These are phyloP conservation scores for Zaprionus camerounensis DNA, from an alignment of 1,140 invertebrate genomes.

Conservation along the genomic window DNA sequence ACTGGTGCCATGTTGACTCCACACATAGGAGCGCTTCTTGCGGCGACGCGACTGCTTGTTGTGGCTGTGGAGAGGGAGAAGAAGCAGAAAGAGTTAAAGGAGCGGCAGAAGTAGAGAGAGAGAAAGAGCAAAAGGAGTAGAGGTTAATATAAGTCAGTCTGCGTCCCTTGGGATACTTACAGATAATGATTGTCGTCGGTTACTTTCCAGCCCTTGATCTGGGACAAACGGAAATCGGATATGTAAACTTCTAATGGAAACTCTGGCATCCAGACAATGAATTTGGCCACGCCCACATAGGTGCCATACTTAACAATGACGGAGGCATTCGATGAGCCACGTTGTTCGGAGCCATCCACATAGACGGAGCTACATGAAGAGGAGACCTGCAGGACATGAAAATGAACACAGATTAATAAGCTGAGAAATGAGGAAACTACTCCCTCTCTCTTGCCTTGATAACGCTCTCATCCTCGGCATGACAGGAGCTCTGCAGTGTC, in stretches of 20 bases:
- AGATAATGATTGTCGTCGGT: conserved; percentile 88
- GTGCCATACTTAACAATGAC: conserved; percentile 97
- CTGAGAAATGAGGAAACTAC: no score
- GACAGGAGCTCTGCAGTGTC: conserved; percentile 97
- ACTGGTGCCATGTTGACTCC: conserved; percentile 80
- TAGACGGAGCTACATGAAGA: conserved; percentile 98
- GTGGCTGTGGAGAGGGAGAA: conserved; percentile 28
- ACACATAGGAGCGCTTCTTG: conserved; percentile 86
- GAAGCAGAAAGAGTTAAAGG: neutral
- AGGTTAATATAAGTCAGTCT: neutral
- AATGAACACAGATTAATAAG: no score
- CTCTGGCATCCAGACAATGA: conserved; percentile 99
- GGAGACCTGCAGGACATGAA: conserved; percentile 89
- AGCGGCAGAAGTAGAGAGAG: neutral
- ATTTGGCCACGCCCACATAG: conserved; percentile 93
- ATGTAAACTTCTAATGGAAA: conserved; percentile 95
- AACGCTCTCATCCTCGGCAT: conserved; percentile 97
- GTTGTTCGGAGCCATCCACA: conserved; percentile 97
- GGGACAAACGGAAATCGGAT: conserved; percentile 94
- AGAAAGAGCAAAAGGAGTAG: neutral
- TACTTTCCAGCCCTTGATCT: conserved; percentile 95
- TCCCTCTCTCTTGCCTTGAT: conserved; percentile 90
- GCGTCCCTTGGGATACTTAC: conserved; percentile 69
- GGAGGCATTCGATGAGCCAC: conserved; percentile 97
- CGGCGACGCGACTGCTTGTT: conserved; percentile 85